Percentiles rank a stretch among this genome's conserved stretches.
Conservation (phyloP, 2,797 vertebrate species). For the Leuciscus waleckii region DNA sequence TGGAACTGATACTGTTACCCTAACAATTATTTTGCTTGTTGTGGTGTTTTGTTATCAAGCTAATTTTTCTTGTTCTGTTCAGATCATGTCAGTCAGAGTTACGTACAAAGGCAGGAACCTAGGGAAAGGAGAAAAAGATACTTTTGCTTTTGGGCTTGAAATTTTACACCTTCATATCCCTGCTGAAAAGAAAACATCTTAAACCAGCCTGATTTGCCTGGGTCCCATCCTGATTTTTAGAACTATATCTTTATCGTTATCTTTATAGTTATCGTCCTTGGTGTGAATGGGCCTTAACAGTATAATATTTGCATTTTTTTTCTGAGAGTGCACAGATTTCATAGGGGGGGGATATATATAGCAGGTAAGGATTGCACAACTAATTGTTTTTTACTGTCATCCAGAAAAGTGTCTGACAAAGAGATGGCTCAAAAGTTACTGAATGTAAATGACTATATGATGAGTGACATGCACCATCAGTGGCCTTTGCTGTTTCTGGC, state of each 20-base stretch:
- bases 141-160: not conserved
- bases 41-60: constrained; percentile 25
- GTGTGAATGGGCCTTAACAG: too few relatives aligned
- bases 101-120: constrained; percentile 3
- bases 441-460: constrained; percentile 15
- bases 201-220: not conserved
- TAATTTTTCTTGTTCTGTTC: constrained; percentile 9
- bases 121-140: not conserved
- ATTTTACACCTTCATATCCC: not conserved
- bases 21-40: constrained; percentile 17
- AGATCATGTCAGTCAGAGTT: constrained; percentile 12
- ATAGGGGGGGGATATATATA: not conserved
- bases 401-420: constrained; percentile 5
- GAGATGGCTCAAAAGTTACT: constrained; percentile 14
- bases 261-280: too few relatives aligned
- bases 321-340: not conserved
- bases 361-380: not conserved
- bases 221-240: not conserved
- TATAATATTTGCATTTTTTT: not conserved
- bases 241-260: too few relatives aligned
- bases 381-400: not conserved
- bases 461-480: constrained; percentile 3
- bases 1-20: constrained; percentile 13
- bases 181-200: not conserved
- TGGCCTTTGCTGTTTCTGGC: constrained; percentile 30